Conservation (phyloP, 2,797 vertebrate species). For the Oreochromis grahami region DNA sequence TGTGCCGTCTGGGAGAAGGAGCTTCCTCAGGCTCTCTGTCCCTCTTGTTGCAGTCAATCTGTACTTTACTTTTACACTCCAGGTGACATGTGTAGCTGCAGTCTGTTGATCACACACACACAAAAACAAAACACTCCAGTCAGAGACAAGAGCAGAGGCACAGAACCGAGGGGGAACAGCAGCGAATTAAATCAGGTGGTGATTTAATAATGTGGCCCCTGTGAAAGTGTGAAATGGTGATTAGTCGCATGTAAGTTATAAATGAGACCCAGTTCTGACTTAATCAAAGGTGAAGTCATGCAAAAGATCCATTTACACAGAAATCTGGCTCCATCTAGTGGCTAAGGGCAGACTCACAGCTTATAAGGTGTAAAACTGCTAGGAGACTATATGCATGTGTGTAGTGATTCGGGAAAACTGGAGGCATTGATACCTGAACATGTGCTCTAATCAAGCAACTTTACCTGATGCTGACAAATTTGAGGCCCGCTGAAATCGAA, state of each 20-base stretch:
- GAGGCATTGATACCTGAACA: background rate
- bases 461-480: background rate
- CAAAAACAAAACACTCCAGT: background rate
- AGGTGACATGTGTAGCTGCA: slow-evolving; percentile 93
- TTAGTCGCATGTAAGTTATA: background rate
- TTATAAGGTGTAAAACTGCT: background rate
- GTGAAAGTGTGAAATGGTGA: background rate
- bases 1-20: slow-evolving; percentile 65
- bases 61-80: slow-evolving; percentile 84
- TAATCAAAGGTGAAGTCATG: background rate
- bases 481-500: background rate
- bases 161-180: background rate
- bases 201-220: background rate
- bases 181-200: background rate
- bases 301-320: background rate
- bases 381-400: background rate
- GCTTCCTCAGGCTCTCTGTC: slow-evolving; percentile 54
- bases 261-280: background rate
- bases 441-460: background rate
- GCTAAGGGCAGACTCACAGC: background rate
- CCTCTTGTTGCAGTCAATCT: slow-evolving; percentile 87
- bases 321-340: slow-evolving; percentile 55
- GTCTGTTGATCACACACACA: slow-evolving; percentile 70
- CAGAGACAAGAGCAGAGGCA: background rate
- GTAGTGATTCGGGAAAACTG: background rate